Evolutionary conservation across 2,888 invertebrate genomes (phyloP), one percentile per base, ranked within the genome.

Genomic region (Acrobasis suavella): DNA sequence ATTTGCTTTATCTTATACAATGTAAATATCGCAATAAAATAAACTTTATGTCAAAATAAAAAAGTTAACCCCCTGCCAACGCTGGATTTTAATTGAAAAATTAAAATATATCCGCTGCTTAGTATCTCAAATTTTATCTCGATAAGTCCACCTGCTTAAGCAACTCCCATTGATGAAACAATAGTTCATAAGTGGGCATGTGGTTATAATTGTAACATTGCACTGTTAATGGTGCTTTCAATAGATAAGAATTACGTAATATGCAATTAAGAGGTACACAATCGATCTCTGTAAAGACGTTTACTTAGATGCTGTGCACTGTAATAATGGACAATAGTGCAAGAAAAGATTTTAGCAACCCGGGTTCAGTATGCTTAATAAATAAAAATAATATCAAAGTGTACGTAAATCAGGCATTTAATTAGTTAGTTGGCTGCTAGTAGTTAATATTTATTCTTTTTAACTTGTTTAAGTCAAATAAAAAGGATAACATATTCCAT

Each of bases 221-320:
- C 66, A 59, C 63, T 65, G 64, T 67, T 69, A 65, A 67, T 62
- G 68, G 72, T 66, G 81, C 85, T 85, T 83, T 84, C 84, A 79
- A 83, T 78, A 73, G 72, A 54, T 55, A 50, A 69, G 66, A 64
- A 70, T 88, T 85, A 81, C 78, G 81, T 76, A 89, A 89, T 72
- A 81, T 58, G 67, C 79, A 81, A 87, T 86, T 89, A 86, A 82
- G 78, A 76, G 72, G 78, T 81, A 86, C 82, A 86, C 82, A 83
- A 84, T 83, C 75, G 80, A 78, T 82, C 76, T 75, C 74, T 78
- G 76, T 77, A 71, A 73, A 75, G 76, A 79, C 81, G 78, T 86
- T 86, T 85, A 85, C 83, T 84, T 78, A 80, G 84, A 84, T 81
- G 85, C 73, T 76, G 72, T 77, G 67, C 72, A 75, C 69, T 75